Base-by-base conservation (phyloP, 2,888 invertebrate genomes). In the Mesochorus sp. region DNA sequence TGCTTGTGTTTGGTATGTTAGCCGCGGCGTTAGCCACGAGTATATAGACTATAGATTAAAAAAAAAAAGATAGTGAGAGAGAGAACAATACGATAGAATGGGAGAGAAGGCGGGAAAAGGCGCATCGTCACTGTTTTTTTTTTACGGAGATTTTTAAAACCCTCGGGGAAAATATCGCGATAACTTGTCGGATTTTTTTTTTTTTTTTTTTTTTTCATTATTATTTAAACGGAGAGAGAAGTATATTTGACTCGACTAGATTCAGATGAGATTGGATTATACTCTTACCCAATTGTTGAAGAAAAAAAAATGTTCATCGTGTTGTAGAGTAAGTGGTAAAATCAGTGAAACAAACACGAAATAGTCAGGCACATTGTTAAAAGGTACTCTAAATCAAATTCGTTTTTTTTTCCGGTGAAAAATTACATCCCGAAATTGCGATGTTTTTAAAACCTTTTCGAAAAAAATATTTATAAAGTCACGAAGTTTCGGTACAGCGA, bases 11-110 rank as follows among this genome's bases (percentile, higher is more conserved):
- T 51, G 28, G 57, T 68, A 47, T 37, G 61, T 59, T 61, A 53
- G 53, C 44, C 53, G 53, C 66, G 47, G 37, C 51, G 47, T 62
- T 57, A 72, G 73, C 44, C 53, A 67, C 61, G 31, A 64, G 53
- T 8, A 59, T 42, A 42, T 39, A 55, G 24, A 21, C 44, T 68
- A 24, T 68, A 44, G 28, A 64, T 64, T 34, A 10, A 34, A 49
- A 39, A 64, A 12, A 66, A 21, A 57, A 47, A 51, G 28, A 68
- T 6, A 44, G 66, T 24, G 24, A 21, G 49, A 14, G 34, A 26
- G 42, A 64, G 12, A 42, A 61, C 28, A 55, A n/a, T n/a, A 44
- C 6, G 44, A 61, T 61, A 44, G 28, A 53, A 55, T 34, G 34
- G 17, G 68, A 34, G 19, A 3, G 66, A 39, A n/a, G n/a, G n/a